A percentile compares a stretch with the other conserved stretches of the same genome.
These are phyloP conservation scores for Daphoenositta chrysoptera DNA, from an alignment of 2,113 vertebrate genomes.

Conservation along the genomic window DNA sequence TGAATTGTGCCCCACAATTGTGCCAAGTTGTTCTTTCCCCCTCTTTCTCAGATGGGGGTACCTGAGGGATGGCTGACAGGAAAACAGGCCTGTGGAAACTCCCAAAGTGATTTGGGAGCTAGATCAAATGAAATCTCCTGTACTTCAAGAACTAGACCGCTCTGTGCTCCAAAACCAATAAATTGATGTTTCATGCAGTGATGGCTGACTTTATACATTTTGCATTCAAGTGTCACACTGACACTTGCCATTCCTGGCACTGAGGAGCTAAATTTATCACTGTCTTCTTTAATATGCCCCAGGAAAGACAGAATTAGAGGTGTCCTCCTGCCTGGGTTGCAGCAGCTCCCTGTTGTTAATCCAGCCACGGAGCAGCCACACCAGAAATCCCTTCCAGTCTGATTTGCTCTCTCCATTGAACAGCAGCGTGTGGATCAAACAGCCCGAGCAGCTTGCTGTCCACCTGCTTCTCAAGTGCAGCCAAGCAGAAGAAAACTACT, in stretches of 20 bases:
- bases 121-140: background rate
- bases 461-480: conserved; percentile 64
- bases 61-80: background rate
- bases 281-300: background rate
- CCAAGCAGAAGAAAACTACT: conserved; percentile 59
- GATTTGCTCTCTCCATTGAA: conserved; percentile 45
- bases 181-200: background rate
- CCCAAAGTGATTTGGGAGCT: background rate
- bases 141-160: background rate
- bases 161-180: background rate
- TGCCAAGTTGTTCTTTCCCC: background rate
- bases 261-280: background rate
- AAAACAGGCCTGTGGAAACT: background rate
- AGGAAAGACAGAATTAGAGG: background rate
- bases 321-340: background rate
- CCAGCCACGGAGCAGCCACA: background rate
- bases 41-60: background rate
- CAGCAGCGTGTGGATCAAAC: conserved; percentile 28
- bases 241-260: background rate
- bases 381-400: conserved; percentile 36
- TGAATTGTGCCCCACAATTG: background rate
- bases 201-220: background rate
- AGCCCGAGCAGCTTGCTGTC: conserved; percentile 42
- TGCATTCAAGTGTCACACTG: background rate
- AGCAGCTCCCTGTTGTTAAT: background rate